Base-by-base conservation (phyloP, 2,888 invertebrate genomes). In the Diaperis boleti region DNA sequence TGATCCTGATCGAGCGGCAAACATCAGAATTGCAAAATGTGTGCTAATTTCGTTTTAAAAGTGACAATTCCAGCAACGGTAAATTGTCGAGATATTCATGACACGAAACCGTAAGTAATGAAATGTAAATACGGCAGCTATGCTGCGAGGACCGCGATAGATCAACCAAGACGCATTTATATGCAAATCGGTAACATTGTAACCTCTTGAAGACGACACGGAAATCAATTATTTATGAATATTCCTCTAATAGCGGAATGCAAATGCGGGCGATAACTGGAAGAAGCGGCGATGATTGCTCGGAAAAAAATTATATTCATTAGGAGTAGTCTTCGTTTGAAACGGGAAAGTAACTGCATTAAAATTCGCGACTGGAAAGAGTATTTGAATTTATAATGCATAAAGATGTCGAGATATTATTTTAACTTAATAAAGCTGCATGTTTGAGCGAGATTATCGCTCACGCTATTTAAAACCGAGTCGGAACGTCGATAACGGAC, bases 341-440 rank as follows among this genome's bases (percentile, higher is more conserved):
- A 54, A 50, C 60, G 54, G 50, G 50, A 50, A n/a, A 11, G 35
- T 37, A 49, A 62, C 61, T 67, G 66, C 62, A 62, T 57, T 65
- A 62, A 62, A 57, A 62, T 59, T 62, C 59, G 42, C 49, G 37
- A 57, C 50, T 56, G 50, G 57, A 41, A 39, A 22, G 47, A 29
- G 37, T 62, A 62, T 62, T 62, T 59, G 62, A 59, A 62, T 62
- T 62, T 65, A 59, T 45, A 62, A 59, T 62, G 62, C 45, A 59
- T 55, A 45, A 60, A 60, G 60, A 60, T 60, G 55, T 60, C 31
- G 26, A 26, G 59, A 59, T 63, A 59, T 52, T 62, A 50, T 57
- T 56, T 62, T 33, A 62, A 57, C 50, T 56, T 57, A 57, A 57
- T 59, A 59, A 63, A 52, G 44, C 63, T 63, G 57, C 59, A 59